Conservation (phyloP, 2,888 invertebrate species). For the Polietes domitor region DNA sequence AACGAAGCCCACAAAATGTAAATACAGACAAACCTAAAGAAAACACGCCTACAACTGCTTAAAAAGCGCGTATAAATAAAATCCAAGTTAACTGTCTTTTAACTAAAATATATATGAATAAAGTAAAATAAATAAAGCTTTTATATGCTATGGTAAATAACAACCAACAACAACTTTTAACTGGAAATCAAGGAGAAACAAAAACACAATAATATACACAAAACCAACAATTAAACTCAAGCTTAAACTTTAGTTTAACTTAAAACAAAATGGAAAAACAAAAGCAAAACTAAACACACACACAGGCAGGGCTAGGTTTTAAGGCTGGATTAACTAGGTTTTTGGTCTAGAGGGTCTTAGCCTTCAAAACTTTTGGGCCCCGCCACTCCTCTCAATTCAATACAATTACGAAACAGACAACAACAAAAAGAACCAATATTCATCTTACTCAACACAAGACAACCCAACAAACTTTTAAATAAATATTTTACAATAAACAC, state of each 20-base stretch:
- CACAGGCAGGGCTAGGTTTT: neutral
- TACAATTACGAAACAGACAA: conserved; percentile 32
- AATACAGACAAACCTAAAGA: conserved; percentile 23
- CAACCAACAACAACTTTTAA: conserved; percentile 55
- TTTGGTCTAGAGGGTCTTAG: too few species aligned
- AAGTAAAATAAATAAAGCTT: conserved; percentile 51
- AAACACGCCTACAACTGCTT: conserved; percentile 65
- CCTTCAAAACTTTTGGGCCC: too few species aligned
- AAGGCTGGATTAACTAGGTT: neutral
- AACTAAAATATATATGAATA: conserved; percentile 39
- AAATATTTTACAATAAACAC: conserved; percentile 36
- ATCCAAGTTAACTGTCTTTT: conserved; percentile 66
- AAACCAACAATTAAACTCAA: too few species aligned
- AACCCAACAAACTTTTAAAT: conserved; percentile 24
- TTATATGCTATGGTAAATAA: conserved; percentile 53
- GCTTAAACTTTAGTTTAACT: conserved; percentile 32
- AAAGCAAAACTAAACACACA: neutral
- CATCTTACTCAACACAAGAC: conserved; percentile 24
- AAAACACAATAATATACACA: conserved; percentile 59
- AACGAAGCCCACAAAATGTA: conserved; percentile 15
- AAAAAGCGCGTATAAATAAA: conserved; percentile 55
- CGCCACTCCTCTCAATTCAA: neutral
- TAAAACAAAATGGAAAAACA: conserved; percentile 29
- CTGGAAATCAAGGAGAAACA: conserved; percentile 27
- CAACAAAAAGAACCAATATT: conserved; percentile 59